phyloP scores from a whole-genome alignment of 2,888 invertebrate genomes.

The Parnassius orleans region DNA sequence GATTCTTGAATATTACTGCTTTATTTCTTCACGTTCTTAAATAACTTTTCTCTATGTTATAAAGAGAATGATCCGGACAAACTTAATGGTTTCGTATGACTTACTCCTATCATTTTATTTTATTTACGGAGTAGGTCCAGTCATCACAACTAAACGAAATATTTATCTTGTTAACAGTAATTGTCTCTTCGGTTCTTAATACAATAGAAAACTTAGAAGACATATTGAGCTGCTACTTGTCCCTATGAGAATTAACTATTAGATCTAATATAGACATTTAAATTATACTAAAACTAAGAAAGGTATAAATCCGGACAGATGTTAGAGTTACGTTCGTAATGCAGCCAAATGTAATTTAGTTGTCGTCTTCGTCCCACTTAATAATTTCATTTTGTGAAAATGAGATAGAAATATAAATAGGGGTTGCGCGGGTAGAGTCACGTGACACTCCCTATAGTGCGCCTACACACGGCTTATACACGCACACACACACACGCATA shows the following conservation, averaged over 20 bases:
- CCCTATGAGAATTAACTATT: too few relatives aligned
- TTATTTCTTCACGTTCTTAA: conserved; percentile 3
- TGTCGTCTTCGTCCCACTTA: conserved; percentile 37
- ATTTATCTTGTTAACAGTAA: too few relatives aligned
- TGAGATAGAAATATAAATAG: conserved; percentile 51
- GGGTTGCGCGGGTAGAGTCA: conserved; percentile 71
- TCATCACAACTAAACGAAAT: too few relatives aligned
- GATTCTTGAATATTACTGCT: not conserved
- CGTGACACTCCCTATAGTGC: conserved; percentile 57
- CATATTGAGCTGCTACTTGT: too few relatives aligned
- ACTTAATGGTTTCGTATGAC: too few relatives aligned
- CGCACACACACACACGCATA: conserved; percentile 24
- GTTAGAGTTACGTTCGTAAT: conserved; percentile 63
- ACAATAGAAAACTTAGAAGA: too few relatives aligned
- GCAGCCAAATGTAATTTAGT: conserved; percentile 43
- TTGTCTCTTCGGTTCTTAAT: too few relatives aligned
- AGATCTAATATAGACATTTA: not conserved
- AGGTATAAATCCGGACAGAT: conserved; percentile 72
- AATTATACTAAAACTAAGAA: conserved; percentile 34
- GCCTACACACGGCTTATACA: conserved; percentile 45
- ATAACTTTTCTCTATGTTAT: too few relatives aligned
- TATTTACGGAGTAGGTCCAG: too few relatives aligned
- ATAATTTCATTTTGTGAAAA: conserved; percentile 36
- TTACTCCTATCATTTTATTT: too few relatives aligned
- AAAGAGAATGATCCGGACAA: too few relatives aligned